A percentile compares a stretch with the other conserved stretches of the same genome.
Conservation (phyloP, 2,113 vertebrate genomes). For the Podarcis cretensis region DNA sequence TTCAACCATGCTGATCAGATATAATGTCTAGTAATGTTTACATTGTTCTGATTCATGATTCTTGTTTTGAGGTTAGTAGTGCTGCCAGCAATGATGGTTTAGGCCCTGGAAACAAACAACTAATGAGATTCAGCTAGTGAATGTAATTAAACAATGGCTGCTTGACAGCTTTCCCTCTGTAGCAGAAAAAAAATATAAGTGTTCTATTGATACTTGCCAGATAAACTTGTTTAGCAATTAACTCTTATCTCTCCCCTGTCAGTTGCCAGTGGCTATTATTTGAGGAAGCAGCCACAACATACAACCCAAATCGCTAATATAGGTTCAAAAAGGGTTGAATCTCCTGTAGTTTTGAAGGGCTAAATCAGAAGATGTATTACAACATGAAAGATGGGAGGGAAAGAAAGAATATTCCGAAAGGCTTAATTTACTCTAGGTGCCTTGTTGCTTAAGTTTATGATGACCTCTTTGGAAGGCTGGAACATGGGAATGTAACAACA, state of each 20-base stretch:
- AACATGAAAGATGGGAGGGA: neutral
- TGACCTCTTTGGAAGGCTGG: neutral
- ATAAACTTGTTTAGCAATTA: constrained; percentile 14
- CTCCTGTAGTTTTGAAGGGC: neutral
- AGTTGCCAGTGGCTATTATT: neutral
- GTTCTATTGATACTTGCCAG: neutral
- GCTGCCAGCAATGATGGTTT: neutral
- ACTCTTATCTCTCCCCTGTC: neutral
- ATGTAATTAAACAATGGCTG: constrained; percentile 24
- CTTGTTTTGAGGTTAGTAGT: neutral
- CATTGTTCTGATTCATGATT: neutral
- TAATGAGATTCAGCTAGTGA: constrained; percentile 8
- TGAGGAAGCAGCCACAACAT: neutral
- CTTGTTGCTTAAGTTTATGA: neutral
- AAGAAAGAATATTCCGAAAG: neutral
- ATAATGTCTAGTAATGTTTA: neutral
- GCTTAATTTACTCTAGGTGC: neutral
- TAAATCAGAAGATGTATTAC: neutral
- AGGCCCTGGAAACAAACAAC: neutral
- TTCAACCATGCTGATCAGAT: neutral
- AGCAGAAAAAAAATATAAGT: neutral
- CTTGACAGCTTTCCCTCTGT: neutral
- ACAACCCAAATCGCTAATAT: neutral
- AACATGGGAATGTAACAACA: neutral
- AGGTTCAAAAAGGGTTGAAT: neutral